Conservation (phyloP, 2,888 invertebrate genomes). For the Cephus runcator region DNA sequence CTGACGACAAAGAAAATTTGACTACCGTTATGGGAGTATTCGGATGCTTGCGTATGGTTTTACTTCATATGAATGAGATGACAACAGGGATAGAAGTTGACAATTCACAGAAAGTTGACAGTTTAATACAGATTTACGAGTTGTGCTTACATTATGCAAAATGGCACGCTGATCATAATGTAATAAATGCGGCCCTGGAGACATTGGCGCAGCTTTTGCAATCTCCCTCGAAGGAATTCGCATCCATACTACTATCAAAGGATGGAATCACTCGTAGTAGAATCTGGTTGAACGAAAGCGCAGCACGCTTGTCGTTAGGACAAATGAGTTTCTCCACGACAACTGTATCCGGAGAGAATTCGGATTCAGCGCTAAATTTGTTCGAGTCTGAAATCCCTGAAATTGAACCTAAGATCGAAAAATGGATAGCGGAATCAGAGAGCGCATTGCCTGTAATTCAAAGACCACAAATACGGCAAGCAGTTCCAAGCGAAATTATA, state of each 20-base stretch:
- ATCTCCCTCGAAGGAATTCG: constrained; percentile 65
- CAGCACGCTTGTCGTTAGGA: constrained; percentile 37
- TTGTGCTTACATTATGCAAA: constrained; percentile 77
- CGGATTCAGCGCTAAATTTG: constrained; percentile 42
- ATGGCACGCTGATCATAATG: constrained; percentile 82
- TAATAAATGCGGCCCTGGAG: constrained; percentile 89
- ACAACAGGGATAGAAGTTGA: constrained; percentile 33
- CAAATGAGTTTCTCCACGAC: constrained; percentile 47
- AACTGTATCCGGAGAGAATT: constrained; percentile 40
- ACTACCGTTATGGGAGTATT: constrained; percentile 74
- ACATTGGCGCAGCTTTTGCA: constrained; percentile 69
- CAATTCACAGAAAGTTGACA: constrained; percentile 43
- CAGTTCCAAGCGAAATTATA: constrained; percentile 32
- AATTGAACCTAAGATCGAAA: constrained; percentile 50
- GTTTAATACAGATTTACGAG: constrained; percentile 76
- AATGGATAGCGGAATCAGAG: constrained; percentile 51
- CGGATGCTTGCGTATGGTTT: constrained; percentile 72
- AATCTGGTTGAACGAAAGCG: constrained; percentile 34
- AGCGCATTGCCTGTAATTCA: constrained; percentile 28
- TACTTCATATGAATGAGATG: constrained; percentile 68
- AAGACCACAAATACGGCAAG: constrained; percentile 24
- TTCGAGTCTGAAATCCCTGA: constrained; percentile 50
- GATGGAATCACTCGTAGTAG: constrained; percentile 61
- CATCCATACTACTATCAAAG: constrained; percentile 63
- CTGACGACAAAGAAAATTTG: constrained; percentile 31